Evolutionary conservation across 2,888 invertebrate genomes (phyloP).

Genomic region (Orthonevra nobilis): DNA sequence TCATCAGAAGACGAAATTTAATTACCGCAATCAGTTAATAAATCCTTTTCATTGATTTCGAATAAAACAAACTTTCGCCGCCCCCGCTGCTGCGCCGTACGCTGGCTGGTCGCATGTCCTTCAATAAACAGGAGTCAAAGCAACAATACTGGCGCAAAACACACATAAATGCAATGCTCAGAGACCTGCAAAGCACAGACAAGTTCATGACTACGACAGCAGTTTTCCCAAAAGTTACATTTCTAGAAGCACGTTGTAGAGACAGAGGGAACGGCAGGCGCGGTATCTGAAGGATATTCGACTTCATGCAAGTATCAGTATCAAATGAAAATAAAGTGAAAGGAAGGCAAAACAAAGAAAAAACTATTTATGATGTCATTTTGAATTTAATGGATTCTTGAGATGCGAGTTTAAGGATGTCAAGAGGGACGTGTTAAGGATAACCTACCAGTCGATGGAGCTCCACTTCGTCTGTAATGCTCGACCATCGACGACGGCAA

Average conservation of each 20-base stretch:
- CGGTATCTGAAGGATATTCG: constrained; percentile 23
- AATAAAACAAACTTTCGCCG: constrained; percentile 37
- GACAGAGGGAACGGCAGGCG: constrained; percentile 43
- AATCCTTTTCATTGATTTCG: constrained; percentile 54
- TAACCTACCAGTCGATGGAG: constrained; percentile 18
- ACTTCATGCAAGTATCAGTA: not conserved
- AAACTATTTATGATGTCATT: constrained; percentile 63
- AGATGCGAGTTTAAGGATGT: constrained; percentile 63
- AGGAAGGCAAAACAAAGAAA: constrained; percentile 11
- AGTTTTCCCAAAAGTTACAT: constrained; percentile 30
- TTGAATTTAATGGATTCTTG: constrained; percentile 67
- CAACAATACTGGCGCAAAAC: constrained; percentile 3
- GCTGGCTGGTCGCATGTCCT: too few species aligned
- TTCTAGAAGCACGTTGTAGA: constrained; percentile 27
- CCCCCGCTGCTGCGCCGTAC: not conserved
- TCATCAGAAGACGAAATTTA: not conserved
- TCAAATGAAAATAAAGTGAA: constrained; percentile 3
- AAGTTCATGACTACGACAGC: constrained; percentile 40
- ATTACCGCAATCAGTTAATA: constrained; percentile 30
- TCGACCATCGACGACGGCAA: not conserved
- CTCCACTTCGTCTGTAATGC: not conserved
- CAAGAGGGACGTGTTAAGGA: constrained; percentile 52
- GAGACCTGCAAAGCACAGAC: constrained; percentile 14
- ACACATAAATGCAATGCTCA: constrained; percentile 52
- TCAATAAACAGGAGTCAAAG: constrained; percentile 21